Percentiles rank a stretch among this genome's conserved stretches.
phyloP scores from a whole-genome alignment of 2,888 invertebrate species.

The Drosophila macrospina region DNA sequence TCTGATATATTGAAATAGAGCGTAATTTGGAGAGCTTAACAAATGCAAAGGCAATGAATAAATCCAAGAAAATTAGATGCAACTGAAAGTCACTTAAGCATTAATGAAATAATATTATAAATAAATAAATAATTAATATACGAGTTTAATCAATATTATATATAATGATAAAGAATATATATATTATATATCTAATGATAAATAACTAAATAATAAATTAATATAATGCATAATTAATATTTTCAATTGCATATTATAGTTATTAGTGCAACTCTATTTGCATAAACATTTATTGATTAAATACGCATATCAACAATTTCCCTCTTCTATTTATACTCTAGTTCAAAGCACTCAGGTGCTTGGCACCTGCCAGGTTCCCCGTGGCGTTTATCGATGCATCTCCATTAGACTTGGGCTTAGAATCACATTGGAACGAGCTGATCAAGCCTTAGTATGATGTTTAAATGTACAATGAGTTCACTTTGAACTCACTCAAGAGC shows the following conservation, averaged over 20 bases:
- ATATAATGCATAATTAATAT: background rate
- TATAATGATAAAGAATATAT: too few species aligned
- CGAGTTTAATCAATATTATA: too few species aligned
- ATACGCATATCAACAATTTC: background rate
- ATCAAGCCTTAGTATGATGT: conserved; percentile 38
- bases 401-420: conserved; percentile 37
- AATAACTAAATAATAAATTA: too few species aligned
- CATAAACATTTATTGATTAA: background rate
- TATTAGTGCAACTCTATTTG: too few species aligned
- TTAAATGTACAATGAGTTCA: conserved; percentile 40
- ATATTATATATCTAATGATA: too few species aligned
- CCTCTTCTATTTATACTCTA: background rate
- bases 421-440: conserved; percentile 18
- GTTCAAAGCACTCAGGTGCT: background rate
- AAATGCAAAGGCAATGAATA: too few species aligned
- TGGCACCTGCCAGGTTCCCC: conserved; percentile 7
- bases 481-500: conserved; percentile 56
- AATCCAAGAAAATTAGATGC: too few species aligned
- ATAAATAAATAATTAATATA: too few species aligned
- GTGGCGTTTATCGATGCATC: conserved; percentile 52
- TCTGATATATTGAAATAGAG: too few species aligned
- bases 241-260: background rate
- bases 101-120: too few species aligned
- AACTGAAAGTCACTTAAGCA: too few species aligned
- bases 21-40: too few species aligned